Evolutionary conservation across 2,113 vertebrate species (phyloP), one percentile per base, ranked within the genome.

Genomic region (Eptatretus burgeri): DNA sequence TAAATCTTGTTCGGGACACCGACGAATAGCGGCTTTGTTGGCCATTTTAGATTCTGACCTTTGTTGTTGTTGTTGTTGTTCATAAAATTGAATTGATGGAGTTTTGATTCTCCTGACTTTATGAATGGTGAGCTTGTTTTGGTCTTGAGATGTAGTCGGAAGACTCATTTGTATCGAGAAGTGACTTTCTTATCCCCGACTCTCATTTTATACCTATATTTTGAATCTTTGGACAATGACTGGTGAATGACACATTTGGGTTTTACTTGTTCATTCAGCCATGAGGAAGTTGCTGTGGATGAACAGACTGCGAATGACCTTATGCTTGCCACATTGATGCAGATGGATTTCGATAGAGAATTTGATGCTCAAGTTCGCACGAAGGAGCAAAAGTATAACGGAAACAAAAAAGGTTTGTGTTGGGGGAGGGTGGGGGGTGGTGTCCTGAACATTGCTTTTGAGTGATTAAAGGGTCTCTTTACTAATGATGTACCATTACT

Each of bases 341-440:
- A 98, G 76, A 85, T 84, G 82, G 80, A 98, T 71, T 98, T 85
- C 65, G 91, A 98, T 71, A 77, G 79, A n/a, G 91, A 98, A 71
- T 93, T 81, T 9, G 89, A 98, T 19, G 76, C 82, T 1, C 91
- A 96, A 91, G 67, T 84, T 93, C 73, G 95, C 95, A 50, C 87
- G 89, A 10, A 86, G 91, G 68, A 98, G 87, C 71, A 98, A 98
- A 83, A 85, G 91, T 98, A 74, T 62, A 51, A 14, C 19, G n/a
- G 19, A 41, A 14, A 11, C 56, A 19, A 60, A 60, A 60, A 19
- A 60, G 56, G 19, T 13, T 19, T 60, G 56, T 17, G 13, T 60
- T 9, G 56, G 19, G n/a, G 19, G n/a, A 17, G n/a, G n/a, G n/a
- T 10, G n/a, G n/a, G 52, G 14, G 18, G 52, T 56, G 8, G 52